Percentiles rank a stretch among this genome's conserved stretches.
Evolutionary conservation across 2,888 invertebrate species (phyloP).

Genomic region (Netelia inedita): DNA sequence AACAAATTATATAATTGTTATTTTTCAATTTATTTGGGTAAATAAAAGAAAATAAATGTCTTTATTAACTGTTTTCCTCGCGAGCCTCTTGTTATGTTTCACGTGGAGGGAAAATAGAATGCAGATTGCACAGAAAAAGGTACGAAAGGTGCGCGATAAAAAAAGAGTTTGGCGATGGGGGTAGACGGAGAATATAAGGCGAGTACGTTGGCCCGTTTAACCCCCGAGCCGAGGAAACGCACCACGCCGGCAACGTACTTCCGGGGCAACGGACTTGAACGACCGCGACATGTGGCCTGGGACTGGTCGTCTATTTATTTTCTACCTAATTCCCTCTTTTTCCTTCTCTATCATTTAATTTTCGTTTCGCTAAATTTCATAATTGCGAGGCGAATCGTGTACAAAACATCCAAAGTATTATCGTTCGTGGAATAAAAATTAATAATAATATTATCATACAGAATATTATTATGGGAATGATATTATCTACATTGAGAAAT

Average conservation of each 20-base stretch:
- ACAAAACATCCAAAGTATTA: too few relatives aligned
- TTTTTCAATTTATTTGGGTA: too few relatives aligned
- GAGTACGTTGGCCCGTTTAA: slow-evolving; percentile 68
- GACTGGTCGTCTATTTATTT: slow-evolving; percentile 63
- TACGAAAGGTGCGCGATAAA: slow-evolving; percentile 50
- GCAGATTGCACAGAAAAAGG: slow-evolving; percentile 2
- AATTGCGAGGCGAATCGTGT: neutral
- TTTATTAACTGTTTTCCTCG: neutral
- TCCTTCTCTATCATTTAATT: slow-evolving; percentile 30
- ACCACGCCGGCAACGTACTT: slow-evolving; percentile 77
- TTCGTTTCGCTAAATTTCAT: slow-evolving; percentile 39
- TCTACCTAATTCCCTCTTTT: slow-evolving; percentile 38
- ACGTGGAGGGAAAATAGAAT: neutral
- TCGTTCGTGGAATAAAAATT: too few relatives aligned
- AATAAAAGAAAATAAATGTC: too few relatives aligned
- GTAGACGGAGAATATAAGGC: slow-evolving; percentile 60
- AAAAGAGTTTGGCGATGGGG: slow-evolving; percentile 58
- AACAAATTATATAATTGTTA: too few relatives aligned
- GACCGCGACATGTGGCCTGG: slow-evolving; percentile 77
- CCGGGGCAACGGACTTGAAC: slow-evolving; percentile 80
- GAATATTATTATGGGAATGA: too few relatives aligned
- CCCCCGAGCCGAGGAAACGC: slow-evolving; percentile 68
- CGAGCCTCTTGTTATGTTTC: neutral
- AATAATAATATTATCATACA: too few relatives aligned
- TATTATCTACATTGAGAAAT: too few relatives aligned